Evolutionary conservation across 2,113 vertebrate genomes (phyloP), one percentile per base, ranked within the genome.

Genomic region (Notarius lentiginosus): DNA sequence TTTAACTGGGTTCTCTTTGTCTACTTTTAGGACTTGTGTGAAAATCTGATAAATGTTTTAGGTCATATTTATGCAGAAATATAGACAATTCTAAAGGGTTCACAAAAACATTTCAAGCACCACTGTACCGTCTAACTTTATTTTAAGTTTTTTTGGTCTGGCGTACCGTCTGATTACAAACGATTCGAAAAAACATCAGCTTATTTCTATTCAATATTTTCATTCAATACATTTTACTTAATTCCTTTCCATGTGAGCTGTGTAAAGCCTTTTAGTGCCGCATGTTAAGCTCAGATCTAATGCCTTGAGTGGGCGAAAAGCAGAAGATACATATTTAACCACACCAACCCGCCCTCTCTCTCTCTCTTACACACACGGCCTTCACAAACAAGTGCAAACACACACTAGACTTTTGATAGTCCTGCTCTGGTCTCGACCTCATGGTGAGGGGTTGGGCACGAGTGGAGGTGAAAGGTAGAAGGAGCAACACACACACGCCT

Each of bases 351-450:
- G 92, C 95, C 93, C 93, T 93, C 41, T 41, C 41, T 41, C 2
- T 41, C 34, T 41, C 34, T 41, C 30, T 30, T 1, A 41, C 91
- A 91, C 93, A 92, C 91, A 90, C n/a, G 83, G 88, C 89, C 92
- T 93, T 93, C 89, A 24, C 90, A 89, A 11, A 91, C 91, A 27
- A 93, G 90, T 87, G 89, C 89, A 86, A 91, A 93, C 91, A 91
- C 20, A 91, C 91, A 90, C 88, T 58, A 92, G 93, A 93, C 91
- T 93, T 95, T 92, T 94, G 93, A 94, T 93, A 94, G 91, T 91
- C 91, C 91, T 92, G 89, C 93, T 93, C 91, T 93, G 92, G 91
- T 94, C 91, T 94, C 90, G 89, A 92, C 92, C 91, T 93, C 93
- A 94, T 92, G 92, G 93, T 89, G 89, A 92, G 93, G 92, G 90